A percentile compares a stretch with the other conserved stretches of the same genome.
These are phyloP conservation scores for Pardalotus punctatus DNA, from an alignment of 2,113 vertebrate species.

Conservation along the genomic window DNA sequence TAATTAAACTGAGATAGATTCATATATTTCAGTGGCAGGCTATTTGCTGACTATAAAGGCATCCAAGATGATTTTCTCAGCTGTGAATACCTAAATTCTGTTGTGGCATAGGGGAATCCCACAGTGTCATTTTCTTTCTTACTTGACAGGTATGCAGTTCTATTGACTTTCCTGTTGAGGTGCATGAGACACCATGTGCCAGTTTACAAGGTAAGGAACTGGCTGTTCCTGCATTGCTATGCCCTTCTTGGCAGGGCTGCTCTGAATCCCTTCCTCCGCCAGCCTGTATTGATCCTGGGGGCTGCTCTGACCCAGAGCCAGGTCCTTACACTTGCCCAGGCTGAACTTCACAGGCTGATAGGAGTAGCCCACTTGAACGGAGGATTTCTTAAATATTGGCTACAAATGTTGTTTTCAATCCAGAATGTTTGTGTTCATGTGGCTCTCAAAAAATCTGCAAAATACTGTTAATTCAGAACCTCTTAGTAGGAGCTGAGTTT, in stretches of 20 bases:
- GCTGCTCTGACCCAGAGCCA: background rate
- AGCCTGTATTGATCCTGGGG: background rate
- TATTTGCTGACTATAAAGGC: background rate
- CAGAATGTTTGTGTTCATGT: background rate
- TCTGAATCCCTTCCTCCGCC: background rate
- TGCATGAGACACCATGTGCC: rapidly evolving
- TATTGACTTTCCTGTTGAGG: background rate
- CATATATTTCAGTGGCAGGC: background rate
- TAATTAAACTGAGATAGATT: background rate
- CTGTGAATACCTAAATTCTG: background rate
- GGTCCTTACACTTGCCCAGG: background rate
- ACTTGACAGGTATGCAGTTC: background rate
- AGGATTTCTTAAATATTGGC: background rate
- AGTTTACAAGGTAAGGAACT: background rate
- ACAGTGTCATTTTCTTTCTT: background rate
- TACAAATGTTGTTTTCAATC: background rate
- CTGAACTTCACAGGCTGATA: background rate
- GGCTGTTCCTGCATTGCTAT: rapidly evolving
- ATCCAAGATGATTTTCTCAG: background rate
- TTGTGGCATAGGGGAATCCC: background rate
- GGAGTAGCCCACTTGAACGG: background rate
- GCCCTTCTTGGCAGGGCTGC: background rate
- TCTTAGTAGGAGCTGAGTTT: background rate
- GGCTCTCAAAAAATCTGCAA: background rate
- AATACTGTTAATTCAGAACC: background rate